Evolutionary conservation across 2,113 vertebrate species (phyloP).

Genomic region (Thunnus thynnus): DNA sequence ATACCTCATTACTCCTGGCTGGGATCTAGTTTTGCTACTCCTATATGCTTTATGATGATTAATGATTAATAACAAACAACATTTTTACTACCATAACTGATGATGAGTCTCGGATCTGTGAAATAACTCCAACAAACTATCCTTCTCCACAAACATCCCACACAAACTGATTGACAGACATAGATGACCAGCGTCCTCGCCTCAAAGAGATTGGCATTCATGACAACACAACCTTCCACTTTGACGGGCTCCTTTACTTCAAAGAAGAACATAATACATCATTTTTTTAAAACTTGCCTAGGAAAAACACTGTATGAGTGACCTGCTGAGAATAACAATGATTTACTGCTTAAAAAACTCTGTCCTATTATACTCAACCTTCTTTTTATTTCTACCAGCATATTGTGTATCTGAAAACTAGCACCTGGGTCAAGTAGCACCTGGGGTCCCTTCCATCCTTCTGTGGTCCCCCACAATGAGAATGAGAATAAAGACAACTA

Average conservation of each 20-base stretch:
- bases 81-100: too few relatives aligned
- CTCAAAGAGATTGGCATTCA: conserved; percentile 11
- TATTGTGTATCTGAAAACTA: too few relatives aligned
- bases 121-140: neutral
- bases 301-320: neutral
- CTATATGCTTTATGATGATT: too few relatives aligned
- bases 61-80: too few relatives aligned
- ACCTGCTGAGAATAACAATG: conserved; percentile 16
- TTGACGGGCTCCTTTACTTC: conserved; percentile 16
- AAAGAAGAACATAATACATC: conserved; percentile 7
- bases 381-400: too few relatives aligned
- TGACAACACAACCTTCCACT: conserved; percentile 17
- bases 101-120: neutral
- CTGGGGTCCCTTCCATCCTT: too few relatives aligned
- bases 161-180: too few relatives aligned
- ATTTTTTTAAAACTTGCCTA: neutral
- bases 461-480: too few relatives aligned
- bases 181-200: neutral
- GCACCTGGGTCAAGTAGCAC: too few relatives aligned
- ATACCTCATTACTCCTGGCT: too few relatives aligned
- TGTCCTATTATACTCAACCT: neutral
- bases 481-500: too few relatives aligned
- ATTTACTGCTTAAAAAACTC: neutral
- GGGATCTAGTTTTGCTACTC: too few relatives aligned
- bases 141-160: neutral